Percentiles rank a stretch among this genome's conserved stretches.
Evolutionary conservation across 2,888 invertebrate genomes (phyloP).

Genomic region (Ceramica pisi): DNA sequence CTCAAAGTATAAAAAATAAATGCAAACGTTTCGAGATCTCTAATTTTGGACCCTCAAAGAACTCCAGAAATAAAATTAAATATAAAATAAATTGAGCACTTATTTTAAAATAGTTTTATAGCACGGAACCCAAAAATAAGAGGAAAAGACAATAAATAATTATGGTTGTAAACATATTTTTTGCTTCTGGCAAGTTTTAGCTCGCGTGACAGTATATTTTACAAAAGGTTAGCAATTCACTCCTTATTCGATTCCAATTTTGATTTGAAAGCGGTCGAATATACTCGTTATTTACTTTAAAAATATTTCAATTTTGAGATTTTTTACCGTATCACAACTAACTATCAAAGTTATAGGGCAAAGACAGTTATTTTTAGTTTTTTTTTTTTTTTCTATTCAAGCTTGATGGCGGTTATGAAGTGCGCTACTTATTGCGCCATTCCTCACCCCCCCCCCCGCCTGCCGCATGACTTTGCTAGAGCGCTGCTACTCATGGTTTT

Average conservation of each 20-base stretch:
- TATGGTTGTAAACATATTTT: conserved; percentile 65
- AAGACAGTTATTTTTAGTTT: background rate
- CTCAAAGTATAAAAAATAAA: conserved; percentile 50
- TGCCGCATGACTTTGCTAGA: background rate
- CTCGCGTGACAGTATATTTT: conserved; percentile 35
- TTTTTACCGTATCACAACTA: conserved; percentile 10
- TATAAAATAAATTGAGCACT: conserved; percentile 36
- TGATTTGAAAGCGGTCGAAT: conserved; percentile 34
- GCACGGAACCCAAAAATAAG: conserved; percentile 50
- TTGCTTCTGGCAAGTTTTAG: conserved; percentile 60
- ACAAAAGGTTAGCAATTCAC: conserved; percentile 36
- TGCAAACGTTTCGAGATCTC: conserved; percentile 60
- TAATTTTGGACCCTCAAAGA: conserved; percentile 60
- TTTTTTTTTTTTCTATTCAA: too few species aligned
- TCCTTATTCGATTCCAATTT: conserved; percentile 29
- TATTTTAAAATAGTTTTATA: conserved; percentile 28
- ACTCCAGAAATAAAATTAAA: conserved; percentile 33
- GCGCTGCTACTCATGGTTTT: background rate
- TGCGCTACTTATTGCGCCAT: background rate
- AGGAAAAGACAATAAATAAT: conserved; percentile 26
- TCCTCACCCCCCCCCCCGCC: background rate
- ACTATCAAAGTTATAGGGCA: conserved; percentile 18
- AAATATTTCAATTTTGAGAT: background rate
- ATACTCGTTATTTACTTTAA: background rate
- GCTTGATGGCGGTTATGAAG: background rate